These are phyloP conservation scores for Arremon brunneinucha DNA, from an alignment of 2,797 vertebrate genomes.

Conservation along the genomic window DNA sequence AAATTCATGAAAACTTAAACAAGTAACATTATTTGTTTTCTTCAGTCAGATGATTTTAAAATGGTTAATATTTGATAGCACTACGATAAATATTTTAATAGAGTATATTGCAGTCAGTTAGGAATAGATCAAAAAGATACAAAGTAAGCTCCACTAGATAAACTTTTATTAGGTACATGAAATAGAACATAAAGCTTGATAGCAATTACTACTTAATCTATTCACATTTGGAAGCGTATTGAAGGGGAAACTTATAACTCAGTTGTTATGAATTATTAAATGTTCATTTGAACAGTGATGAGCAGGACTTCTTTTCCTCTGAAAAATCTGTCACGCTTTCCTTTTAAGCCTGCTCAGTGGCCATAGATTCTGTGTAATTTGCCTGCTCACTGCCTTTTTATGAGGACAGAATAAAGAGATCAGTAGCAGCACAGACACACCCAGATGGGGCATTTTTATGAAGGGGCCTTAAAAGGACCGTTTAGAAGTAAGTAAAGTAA, in stretches of 20 bases:
- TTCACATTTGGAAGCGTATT: constrained; percentile 69
- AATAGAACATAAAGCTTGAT: constrained; percentile 76
- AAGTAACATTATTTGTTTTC: constrained; percentile 71
- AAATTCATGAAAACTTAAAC: constrained; percentile 70
- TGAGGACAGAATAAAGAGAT: constrained; percentile 39
- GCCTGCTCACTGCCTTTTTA: constrained; percentile 21
- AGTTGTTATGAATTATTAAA: constrained; percentile 78
- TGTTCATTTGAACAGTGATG: constrained; percentile 61
- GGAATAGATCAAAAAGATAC: constrained; percentile 72
- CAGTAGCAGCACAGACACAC: not conserved
- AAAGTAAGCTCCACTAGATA: constrained; percentile 71
- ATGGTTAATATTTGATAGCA: constrained; percentile 76
- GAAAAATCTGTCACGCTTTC: not conserved
- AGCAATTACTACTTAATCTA: constrained; percentile 75
- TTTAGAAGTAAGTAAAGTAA: constrained; percentile 36
- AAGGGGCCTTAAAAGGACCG: constrained; percentile 5
- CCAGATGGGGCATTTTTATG: not conserved
- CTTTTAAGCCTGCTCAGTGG: not conserved
- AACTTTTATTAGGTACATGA: constrained; percentile 75
- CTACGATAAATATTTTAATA: constrained; percentile 80
- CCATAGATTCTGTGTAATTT: constrained; percentile 50
- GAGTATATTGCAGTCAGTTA: constrained; percentile 65
- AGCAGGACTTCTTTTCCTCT: constrained; percentile 26
- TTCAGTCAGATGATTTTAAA: constrained; percentile 67
- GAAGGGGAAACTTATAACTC: constrained; percentile 70